Evolutionary conservation across 2,797 vertebrate genomes (phyloP), one percentile per base, ranked within the genome.

Genomic region (Avahi laniger): DNA sequence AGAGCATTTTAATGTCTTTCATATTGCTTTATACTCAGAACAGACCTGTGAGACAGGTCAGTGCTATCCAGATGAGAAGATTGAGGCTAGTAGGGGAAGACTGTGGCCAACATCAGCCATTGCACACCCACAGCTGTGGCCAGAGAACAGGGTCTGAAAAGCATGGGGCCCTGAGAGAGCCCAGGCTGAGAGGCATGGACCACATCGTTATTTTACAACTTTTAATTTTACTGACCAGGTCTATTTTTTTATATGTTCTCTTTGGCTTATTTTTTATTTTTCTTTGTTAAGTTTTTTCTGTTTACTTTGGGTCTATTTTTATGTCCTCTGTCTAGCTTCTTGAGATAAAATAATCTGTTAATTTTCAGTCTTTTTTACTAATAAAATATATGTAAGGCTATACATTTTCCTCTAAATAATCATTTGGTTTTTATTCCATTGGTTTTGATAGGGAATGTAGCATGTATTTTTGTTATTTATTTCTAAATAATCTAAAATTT

Each of bases 401-500:
- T 87, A 46, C 38, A 63, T 41, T 89, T 54, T 79, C 20, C 46
- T 83, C 43, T 59, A 35, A 86, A 67, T 82, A 86, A 80, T 75
- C 14, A 67, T 69, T 93, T 93, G 38, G 14, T 26, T 86, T 93
- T 92, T 89, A 65, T 75, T 46, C 5, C 46, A 33, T 61, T 65
- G 46, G n/a, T 80, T 83, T 89, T 76, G 8, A 63, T 65, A 92
- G 13, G 30, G n/a, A 52, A 46, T 63, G 8, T 72, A 81, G n/a
- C 57, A 50, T 76, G 81, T 3, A 59, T 1, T 73, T 69, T 12
- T 63, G 4, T 70, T 67, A 72, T 82, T 79, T 86, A 63, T 87
- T 92, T 96, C 24, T 80, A 76, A 61, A 38, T 50, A 65, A 93
- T 61, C 43, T 91, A 70, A 80, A 84, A 72, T 76, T 96, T 81